Evolutionary conservation across 2,113 vertebrate species (phyloP), one percentile per base, ranked within the genome.

Genomic region (Thalassarche chlororhynchos): DNA sequence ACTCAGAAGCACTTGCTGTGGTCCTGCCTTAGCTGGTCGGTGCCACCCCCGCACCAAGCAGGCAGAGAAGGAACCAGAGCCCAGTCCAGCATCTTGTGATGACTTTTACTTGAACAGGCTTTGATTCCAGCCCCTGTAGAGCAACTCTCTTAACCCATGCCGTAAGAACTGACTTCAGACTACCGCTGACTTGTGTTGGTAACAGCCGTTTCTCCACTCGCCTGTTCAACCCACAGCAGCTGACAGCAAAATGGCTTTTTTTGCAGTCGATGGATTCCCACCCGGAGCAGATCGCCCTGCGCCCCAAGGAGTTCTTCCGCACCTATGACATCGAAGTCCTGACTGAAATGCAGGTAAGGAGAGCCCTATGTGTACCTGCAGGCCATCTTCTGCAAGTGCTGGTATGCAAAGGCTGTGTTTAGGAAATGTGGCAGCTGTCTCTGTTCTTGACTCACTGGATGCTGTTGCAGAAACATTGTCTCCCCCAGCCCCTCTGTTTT

Each of bases 251-350:
- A 70, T n/a, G 15, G 1, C 52, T 38, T 83, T 51, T 69, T 69
- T 94, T 90, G 78, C 97, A 99, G 99, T 99, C 99, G 2, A 98
- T 99, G 98, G 99, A 99, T 34, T 98, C 98, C 96, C 99, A 99
- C 64, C 98, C 99, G 0, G 99, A 99, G 85, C 99, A 99, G 97
- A 99, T 99, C 3, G 96, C 98, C 44, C 89, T 99, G 83, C 99
- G 99, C 42, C 98, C 99, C 31, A 98, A 98, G 88, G 99, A 99
- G 55, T 99, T 99, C 97, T 99, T 99, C 74, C 97, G 99, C 74
- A 98, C 97, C 19, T 99, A 99, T 0, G 99, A 99, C 98, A 99
- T 99, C 2, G 99, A 99, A 96, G 97, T 99, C 85, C 98, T 99
- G 94, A 99, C 98, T 1, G 99, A 99, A 95, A 99, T 98, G 93